phyloP scores from a whole-genome alignment of 2,797 vertebrate genomes.

The Enteromius argenteus region DNA sequence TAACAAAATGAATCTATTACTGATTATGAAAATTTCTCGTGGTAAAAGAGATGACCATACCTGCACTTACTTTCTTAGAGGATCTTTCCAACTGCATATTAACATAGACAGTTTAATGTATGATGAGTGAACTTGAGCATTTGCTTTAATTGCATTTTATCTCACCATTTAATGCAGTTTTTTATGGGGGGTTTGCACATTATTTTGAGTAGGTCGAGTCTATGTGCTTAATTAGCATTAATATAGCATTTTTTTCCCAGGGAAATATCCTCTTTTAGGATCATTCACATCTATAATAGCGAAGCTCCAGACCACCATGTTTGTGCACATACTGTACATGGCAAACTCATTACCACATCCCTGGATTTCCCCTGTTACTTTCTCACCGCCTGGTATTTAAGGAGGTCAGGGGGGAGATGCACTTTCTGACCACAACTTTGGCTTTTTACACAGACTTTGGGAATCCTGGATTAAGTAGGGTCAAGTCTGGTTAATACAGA shows the following conservation, averaged over 20 bases:
- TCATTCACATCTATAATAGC: neutral
- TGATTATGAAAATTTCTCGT: neutral
- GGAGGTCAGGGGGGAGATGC: conserved; percentile 56
- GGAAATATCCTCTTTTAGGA: neutral
- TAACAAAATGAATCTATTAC: neutral
- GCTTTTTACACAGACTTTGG: conserved; percentile 74
- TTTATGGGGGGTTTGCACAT: neutral
- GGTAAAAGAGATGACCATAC: neutral
- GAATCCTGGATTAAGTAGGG: conserved; percentile 78
- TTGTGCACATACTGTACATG: neutral
- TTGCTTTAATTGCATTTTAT: neutral
- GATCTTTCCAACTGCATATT: neutral
- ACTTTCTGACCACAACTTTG: conserved; percentile 31
- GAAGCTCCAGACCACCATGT: neutral
- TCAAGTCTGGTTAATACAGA: conserved; percentile 76
- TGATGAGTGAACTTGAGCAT: neutral
- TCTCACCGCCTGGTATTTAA: conserved; percentile 16
- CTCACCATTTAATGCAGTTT: neutral
- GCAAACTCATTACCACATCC: conserved; percentile 25
- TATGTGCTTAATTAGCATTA: neutral
- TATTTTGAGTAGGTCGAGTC: neutral
- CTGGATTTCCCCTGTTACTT: neutral
- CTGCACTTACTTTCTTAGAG: neutral
- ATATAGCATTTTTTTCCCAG: neutral
- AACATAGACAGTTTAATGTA: neutral